Evolutionary conservation across 2,797 vertebrate genomes (phyloP).

Genomic region (Gobio occitaniae): DNA sequence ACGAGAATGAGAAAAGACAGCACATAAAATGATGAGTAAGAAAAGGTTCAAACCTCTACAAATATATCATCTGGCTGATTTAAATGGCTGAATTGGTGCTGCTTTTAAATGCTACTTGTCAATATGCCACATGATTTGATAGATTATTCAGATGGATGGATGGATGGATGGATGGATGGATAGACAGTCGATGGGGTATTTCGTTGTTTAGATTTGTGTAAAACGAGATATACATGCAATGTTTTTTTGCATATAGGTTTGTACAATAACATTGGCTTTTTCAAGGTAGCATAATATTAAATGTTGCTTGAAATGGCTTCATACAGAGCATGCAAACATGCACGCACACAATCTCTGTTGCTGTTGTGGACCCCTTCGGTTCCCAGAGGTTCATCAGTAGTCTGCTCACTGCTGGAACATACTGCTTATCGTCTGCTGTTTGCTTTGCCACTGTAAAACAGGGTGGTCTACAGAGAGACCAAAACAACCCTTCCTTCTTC

Average conservation of each 20-base stretch:
- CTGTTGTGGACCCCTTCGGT: slow-evolving; percentile 13
- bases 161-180: too few relatives aligned
- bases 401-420: slow-evolving; percentile 57
- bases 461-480: slow-evolving; percentile 50
- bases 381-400: slow-evolving; percentile 59
- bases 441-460: slow-evolving; percentile 54
- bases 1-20: not conserved
- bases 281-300: not conserved
- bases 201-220: too few relatives aligned
- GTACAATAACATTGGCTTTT: not conserved
- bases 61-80: not conserved
- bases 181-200: too few relatives aligned
- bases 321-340: slow-evolving; percentile 5
- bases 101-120: not conserved
- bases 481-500: slow-evolving; percentile 17
- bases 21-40: not conserved
- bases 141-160: not conserved
- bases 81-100: not conserved
- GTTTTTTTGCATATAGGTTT: not conserved
- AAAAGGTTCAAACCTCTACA: not conserved
- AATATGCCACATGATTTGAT: not conserved
- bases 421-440: slow-evolving; percentile 57
- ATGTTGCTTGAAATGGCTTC: not conserved
- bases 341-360: slow-evolving; percentile 7
- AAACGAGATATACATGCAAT: not conserved